phyloP scores from a whole-genome alignment of 1,140 invertebrate species.

The Cyphomyrmex costatus region DNA sequence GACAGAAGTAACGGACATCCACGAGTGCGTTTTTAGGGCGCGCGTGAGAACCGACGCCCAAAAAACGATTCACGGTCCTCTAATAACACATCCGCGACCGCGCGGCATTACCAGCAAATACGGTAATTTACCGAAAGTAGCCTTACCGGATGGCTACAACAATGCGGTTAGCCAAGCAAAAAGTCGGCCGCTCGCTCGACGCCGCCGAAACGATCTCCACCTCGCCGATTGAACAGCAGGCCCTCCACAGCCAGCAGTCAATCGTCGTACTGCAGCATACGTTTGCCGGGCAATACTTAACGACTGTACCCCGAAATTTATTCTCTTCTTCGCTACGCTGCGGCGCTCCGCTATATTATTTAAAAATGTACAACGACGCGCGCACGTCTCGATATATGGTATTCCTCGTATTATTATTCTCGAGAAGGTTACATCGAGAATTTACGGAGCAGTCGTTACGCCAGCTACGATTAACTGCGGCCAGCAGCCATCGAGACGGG shows the following conservation, averaged over 20 bases:
- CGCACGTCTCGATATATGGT: neutral
- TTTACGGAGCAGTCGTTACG: constrained; percentile 26
- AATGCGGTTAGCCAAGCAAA: constrained; percentile 69
- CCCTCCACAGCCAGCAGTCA: constrained; percentile 32
- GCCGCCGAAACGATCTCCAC: constrained; percentile 55
- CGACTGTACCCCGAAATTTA: constrained; percentile 56
- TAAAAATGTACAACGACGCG: constrained; percentile 31
- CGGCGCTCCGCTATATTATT: constrained; percentile 29
- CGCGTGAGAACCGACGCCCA: constrained; percentile 58
- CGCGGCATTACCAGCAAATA: constrained; percentile 70
- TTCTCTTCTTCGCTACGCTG: constrained; percentile 50
- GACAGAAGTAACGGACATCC: constrained; percentile 56
- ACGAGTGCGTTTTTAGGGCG: constrained; percentile 48
- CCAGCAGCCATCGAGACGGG: neutral
- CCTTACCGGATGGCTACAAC: constrained; percentile 68
- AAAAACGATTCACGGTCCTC: constrained; percentile 45
- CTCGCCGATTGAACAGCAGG: constrained; percentile 28
- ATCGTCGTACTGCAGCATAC: constrained; percentile 28
- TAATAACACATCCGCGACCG: constrained; percentile 67
- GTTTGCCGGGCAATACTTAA: constrained; percentile 56
- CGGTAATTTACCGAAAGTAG: constrained; percentile 74
- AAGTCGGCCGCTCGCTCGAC: constrained; percentile 62
- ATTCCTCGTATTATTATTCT: constrained; percentile 43
- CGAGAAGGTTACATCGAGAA: constrained; percentile 10
- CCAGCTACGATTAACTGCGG: constrained; percentile 1